Conservation (phyloP, 2,888 invertebrate species). For the Erannis defoliaria region DNA sequence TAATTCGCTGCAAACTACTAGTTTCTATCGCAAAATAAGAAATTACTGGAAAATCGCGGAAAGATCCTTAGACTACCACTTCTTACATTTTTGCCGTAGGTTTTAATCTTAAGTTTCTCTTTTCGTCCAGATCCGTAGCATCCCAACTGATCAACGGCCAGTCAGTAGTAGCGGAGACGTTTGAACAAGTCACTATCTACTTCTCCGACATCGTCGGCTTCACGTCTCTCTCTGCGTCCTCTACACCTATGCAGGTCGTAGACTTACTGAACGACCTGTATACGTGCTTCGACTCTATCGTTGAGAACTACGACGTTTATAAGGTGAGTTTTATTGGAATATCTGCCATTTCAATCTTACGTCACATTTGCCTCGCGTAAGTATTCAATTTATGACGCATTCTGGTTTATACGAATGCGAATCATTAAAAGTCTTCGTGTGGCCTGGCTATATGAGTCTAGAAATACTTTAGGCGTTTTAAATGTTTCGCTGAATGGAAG, state of each 20-base stretch:
- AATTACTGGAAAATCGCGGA: too few species aligned
- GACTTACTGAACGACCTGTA: slow-evolving; percentile 98
- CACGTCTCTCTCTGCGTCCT: slow-evolving; percentile 95
- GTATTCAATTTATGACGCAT: not conserved
- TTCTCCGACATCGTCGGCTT: slow-evolving; percentile 97
- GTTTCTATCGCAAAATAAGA: too few species aligned
- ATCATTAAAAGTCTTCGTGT: not conserved
- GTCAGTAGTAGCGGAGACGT: slow-evolving; percentile 96
- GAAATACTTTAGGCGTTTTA: too few species aligned
- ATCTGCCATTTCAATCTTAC: not conserved
- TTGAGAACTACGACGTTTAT: slow-evolving; percentile 98
- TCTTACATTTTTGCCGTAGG: too few species aligned
- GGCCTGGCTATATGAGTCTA: not conserved
- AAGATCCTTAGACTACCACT: too few species aligned
- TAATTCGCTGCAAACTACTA: too few species aligned
- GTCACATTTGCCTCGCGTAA: not conserved
- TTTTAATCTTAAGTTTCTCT: too few species aligned
- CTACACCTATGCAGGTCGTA: slow-evolving; percentile 97
- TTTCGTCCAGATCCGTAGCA: slow-evolving; percentile 90
- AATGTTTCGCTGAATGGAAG: too few species aligned
- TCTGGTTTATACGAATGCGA: not conserved
- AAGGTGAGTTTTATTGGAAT: slow-evolving; percentile 88
- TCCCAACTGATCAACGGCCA: slow-evolving; percentile 96
- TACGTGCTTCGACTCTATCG: slow-evolving; percentile 98
- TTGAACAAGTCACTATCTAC: slow-evolving; percentile 97